Base-by-base conservation (phyloP, 2,797 vertebrate genomes). In the Hippopotamyrus pictus region DNA sequence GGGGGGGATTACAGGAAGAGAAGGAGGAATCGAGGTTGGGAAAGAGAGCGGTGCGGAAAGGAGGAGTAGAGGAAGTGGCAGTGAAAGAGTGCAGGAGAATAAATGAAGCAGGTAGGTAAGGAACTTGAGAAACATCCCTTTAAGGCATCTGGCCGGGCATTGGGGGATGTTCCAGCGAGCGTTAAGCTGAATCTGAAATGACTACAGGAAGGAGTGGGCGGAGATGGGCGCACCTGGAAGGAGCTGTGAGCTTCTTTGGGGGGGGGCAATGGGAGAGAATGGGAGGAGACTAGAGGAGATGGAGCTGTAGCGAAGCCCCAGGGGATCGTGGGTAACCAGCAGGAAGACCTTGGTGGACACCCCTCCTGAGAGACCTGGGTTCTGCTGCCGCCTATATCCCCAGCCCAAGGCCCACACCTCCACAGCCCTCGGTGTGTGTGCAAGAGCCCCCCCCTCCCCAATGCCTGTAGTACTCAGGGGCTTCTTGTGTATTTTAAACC, bases 231-330 rank as follows among this genome's bases (percentile, higher is more conserved):
- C 17, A 51, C 33, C 37, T 22, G 12, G n/a, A n/a, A 48, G 22
- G 37, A 19, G 9, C 46, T 50, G 84, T 73, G 85, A 85, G 53
- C 22, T 69, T 22, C 12, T n/a, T 9, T 17, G 46, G 25, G 46
- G 25, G 46, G 25, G n/a, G 6, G 44, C 7, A 29, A 3, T 1
- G 62, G 4, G 86, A 89, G 88, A 22, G 88, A 88, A 90, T 86
- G 87, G 88, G 90, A 89, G 85, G 54, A 88, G 89, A 25, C 51
- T 90, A 84, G 85, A 79, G 69, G n/a, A 89, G 50, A 89, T 89
- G 87, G 90, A 90, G 88, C 89, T 89, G 83, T 44, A 50, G 9
- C 41, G 0, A 83, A 83, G 8, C 17, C 19, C 44, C 41, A 8
- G 79, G 79, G 41, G 7, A 46, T 22, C 3, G n/a, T 50, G 46